Evolutionary conservation across 2,888 invertebrate species (phyloP), one percentile per base, ranked within the genome.

Genomic region (Acrobeloides nanus): DNA sequence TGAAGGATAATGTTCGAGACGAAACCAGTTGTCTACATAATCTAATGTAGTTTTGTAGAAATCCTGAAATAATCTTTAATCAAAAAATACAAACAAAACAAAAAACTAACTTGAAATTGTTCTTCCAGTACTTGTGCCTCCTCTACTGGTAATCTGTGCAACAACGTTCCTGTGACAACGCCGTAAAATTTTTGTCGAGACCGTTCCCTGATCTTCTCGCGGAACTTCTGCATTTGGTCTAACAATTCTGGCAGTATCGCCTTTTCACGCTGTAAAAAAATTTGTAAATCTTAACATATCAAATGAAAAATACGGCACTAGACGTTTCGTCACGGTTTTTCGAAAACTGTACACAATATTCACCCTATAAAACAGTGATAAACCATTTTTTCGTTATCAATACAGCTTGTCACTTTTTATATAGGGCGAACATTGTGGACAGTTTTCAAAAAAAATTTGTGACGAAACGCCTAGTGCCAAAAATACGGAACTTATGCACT

Each of bases 1-100:
- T 8, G 18, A 26, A 4, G 38, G 38, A 21, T 26, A 38, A 2
- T 27, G 38, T 18, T 38, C 38, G 8, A 38, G 17, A 8, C 38
- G 21, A 18, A 38, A 38, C 38, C 38, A 38, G 25, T 38, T 38
- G 20, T 38, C 38, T 8, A 38, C 12, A 27, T 38, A 38, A 12
- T 38, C 38, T 15, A 38, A 27, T 20, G 38, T 38, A 21, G 20
- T 38, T 7, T 23, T 15, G 17, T 21, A 21, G 15, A 38, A 38
- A 4, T 38, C 17, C 38, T 38, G 23, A 38, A 38, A 23, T 26
- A 38, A 23, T 12, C 23, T 35, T 35, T 21, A 10, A n/a, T n/a
- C n/a, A n/a, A n/a, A n/a, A n/a, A n/a, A n/a, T n/a, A n/a, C n/a
- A n/a, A n/a, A n/a, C n/a, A n/a, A n/a, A 8, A 38, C 15, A 15